phyloP scores from a whole-genome alignment of 2,113 vertebrate genomes.

The Sisor rabdophorus region DNA sequence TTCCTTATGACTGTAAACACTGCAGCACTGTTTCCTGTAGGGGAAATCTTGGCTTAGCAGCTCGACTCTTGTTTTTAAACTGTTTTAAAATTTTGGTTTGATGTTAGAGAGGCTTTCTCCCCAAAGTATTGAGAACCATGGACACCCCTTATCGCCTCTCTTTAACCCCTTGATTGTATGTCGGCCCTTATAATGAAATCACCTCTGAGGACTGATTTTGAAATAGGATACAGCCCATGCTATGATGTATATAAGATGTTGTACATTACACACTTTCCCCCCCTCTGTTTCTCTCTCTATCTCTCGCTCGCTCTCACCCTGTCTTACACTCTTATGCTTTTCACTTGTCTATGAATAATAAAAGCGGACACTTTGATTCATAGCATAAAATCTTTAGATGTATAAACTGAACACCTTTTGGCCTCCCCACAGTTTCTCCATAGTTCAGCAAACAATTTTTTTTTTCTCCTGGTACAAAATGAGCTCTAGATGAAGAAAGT shows the following conservation, averaged over 20 bases:
- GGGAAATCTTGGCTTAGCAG: constrained; percentile 79
- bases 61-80: constrained; percentile 91
- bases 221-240: constrained; percentile 91
- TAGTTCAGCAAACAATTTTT: constrained; percentile 76
- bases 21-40: constrained; percentile 85
- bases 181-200: constrained; percentile 91
- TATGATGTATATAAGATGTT: constrained; percentile 99
- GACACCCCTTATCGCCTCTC: constrained; percentile 99
- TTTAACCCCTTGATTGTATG: constrained; percentile 99
- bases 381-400: constrained; percentile 59
- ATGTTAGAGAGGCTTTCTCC: constrained; percentile 95
- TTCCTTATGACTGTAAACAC: constrained; percentile 83
- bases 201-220: constrained; percentile 99
- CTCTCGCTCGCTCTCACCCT: constrained; percentile 79
- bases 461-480: constrained; percentile 86
- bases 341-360: constrained; percentile 69
- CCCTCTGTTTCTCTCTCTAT: too few relatives aligned
- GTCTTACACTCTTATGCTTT: constrained; percentile 77
- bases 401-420: constrained; percentile 60
- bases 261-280: constrained; percentile 98
- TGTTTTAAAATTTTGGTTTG: constrained; percentile 86
- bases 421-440: constrained; percentile 72
- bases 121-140: constrained; percentile 99
- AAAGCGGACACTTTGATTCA: constrained; percentile 64
- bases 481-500: constrained; percentile 91